Evolutionary conservation across 2,888 invertebrate species (phyloP), one percentile per base, ranked within the genome.

Genomic region (Apodemia mormo): DNA sequence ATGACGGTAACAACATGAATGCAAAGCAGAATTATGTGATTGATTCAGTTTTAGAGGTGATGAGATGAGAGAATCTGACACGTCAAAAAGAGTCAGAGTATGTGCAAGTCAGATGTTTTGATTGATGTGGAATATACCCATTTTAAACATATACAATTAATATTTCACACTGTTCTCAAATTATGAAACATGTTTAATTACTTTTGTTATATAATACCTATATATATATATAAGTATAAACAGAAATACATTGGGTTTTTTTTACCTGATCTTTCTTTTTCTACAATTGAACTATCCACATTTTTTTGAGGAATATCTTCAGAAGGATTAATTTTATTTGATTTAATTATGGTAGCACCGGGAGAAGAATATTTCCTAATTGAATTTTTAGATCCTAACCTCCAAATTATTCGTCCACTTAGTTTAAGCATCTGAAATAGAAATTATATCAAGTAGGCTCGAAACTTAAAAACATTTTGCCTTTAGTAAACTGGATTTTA

Each of bases 301-400:
- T 74, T 79, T 72, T 86, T 85, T 33, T 84, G 85, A 12, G 83
- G 58, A 37, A 85, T 73, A 67, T 76, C 82, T 69, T 80, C 82
- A 58, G 84, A 76, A 14, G 82, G 70, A 12, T 87, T 87, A 30
- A 85, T 71, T 74, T 89, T 89, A 22, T 89, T 96, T 9, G 96
- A 97, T 58, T 95, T 97, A 29, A 96, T 96, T 64, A 97, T 97
- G 12, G 97, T 96, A 14, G 97, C 97, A 9, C 98, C 97, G 81
- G 98, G 97, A 52, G 82, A 82, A 0, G 90, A 87, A 74, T 89
- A 92, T 72, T 87, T 87, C 73, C 89, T 84, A 71, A 89, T 69
- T 66, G 80, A 80, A 14, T 86, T 82, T 78, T 90, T 83, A 71
- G 87, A 82, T 77, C 92, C 87, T 93, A 93, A 93, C 93, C 93